A percentile compares a stretch with the other conserved stretches of the same genome.
Evolutionary conservation across 92 coral and sea anemone genomes (phyloP).

Genomic region (Siderastrea radians): DNA sequence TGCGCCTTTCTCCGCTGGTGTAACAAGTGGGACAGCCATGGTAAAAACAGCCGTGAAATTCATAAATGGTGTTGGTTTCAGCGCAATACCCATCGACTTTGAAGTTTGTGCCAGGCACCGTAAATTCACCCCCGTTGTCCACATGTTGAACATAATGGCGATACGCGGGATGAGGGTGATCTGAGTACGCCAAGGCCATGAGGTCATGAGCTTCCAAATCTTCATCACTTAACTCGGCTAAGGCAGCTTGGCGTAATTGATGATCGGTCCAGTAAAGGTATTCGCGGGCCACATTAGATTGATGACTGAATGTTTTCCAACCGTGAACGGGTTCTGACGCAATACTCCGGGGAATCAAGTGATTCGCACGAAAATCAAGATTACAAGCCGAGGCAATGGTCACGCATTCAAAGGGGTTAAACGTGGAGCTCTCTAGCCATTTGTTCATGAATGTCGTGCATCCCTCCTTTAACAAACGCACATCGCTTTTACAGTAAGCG

Average conservation of each 20-base stretch:
- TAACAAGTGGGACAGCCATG: conserved; percentile 34
- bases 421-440: background rate
- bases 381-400: conserved; percentile 32
- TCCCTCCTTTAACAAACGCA: conserved; percentile 17
- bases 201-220: background rate
- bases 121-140: background rate
- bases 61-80: no score
- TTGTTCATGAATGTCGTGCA: background rate
- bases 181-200: background rate
- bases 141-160: background rate
- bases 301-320: background rate
- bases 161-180: background rate
- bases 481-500: conserved; percentile 42
- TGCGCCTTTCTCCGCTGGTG: background rate
- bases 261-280: background rate
- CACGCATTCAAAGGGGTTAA: conserved; percentile 33
- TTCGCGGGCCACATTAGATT: background rate
- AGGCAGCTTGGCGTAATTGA: background rate
- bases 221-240: no score
- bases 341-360: background rate
- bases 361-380: background rate
- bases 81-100: no score
- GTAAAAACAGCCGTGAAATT: background rate
- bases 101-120: background rate
- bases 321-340: conserved; percentile 6